A percentile compares a stretch with the other conserved stretches of the same genome.
These are phyloP conservation scores for Drosophila carrolli DNA, from an alignment of 1,140 invertebrate genomes.

Conservation along the genomic window DNA sequence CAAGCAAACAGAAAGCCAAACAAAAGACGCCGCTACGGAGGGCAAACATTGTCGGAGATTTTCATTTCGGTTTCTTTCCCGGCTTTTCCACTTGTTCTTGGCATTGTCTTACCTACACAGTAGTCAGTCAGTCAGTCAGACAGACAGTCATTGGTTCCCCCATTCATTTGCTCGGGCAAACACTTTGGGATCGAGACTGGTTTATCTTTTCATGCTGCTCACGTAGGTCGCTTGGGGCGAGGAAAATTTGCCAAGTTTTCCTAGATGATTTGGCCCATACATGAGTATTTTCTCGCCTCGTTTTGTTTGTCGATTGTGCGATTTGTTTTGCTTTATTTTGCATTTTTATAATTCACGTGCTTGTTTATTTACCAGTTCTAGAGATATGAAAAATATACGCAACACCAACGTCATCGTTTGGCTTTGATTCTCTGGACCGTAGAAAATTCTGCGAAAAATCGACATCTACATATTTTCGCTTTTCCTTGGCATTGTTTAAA, in stretches of 20 bases:
- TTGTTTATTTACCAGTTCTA: slow-evolving; percentile 59
- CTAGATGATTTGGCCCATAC: slow-evolving; percentile 69
- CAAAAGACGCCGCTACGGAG: slow-evolving; percentile 42
- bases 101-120: slow-evolving; percentile 48
- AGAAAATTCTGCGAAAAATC: slow-evolving; percentile 19
- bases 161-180: slow-evolving; percentile 38
- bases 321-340: slow-evolving; percentile 56
- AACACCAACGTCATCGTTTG: slow-evolving; percentile 31
- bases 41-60: slow-evolving; percentile 61
- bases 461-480: slow-evolving; percentile 17
- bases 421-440: slow-evolving; percentile 8
- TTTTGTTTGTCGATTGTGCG: slow-evolving; percentile 29
- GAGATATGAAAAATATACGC: slow-evolving; percentile 5
- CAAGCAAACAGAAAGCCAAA: slow-evolving; percentile 57
- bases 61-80: slow-evolving; percentile 45
- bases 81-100: slow-evolving; percentile 52
- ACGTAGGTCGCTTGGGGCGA: slow-evolving; percentile 67
- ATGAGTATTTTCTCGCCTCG: slow-evolving; percentile 45
- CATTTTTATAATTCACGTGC: slow-evolving; percentile 71
- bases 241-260: slow-evolving; percentile 72
- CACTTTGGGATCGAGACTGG: slow-evolving; percentile 47
- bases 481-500: slow-evolving; percentile 41
- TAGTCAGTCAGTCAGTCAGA: slow-evolving; percentile 39
- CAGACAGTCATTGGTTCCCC: slow-evolving; percentile 31
- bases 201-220: slow-evolving; percentile 50